Evolutionary conservation across 2,113 vertebrate genomes (phyloP).

Genomic region (Strix uralensis): DNA sequence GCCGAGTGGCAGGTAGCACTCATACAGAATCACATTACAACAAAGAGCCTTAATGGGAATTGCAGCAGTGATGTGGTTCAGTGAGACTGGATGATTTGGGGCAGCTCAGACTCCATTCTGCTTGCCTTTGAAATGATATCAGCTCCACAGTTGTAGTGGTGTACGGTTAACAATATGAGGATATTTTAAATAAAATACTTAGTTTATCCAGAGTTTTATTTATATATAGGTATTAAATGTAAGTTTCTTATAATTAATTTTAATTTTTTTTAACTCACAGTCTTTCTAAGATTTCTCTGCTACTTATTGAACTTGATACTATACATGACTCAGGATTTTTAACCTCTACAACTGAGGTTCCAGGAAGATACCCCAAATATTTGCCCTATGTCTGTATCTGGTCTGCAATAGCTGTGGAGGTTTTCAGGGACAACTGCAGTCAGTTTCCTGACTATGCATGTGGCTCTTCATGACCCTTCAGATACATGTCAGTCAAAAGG

Average conservation of each 20-base stretch:
- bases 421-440: not conserved
- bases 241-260: not conserved
- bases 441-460: not conserved
- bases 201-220: not conserved
- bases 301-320: not conserved
- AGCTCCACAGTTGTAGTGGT: not conserved
- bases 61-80: not conserved
- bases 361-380: not conserved
- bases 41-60: not conserved
- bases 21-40: not conserved
- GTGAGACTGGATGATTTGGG: not conserved
- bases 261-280: not conserved
- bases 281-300: not conserved
- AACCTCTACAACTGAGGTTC: not conserved
- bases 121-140: not conserved
- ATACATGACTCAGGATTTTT: not conserved
- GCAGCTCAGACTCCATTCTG: not conserved
- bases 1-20: accelerated
- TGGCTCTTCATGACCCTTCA: not conserved
- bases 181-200: not conserved
- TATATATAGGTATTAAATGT: not conserved
- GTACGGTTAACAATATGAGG: not conserved
- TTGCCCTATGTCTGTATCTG: not conserved
- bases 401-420: not conserved
- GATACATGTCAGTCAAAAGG: not conserved